These are phyloP conservation scores for Prosapia bicincta DNA, from an alignment of 2,888 invertebrate species.

Conservation along the genomic window DNA sequence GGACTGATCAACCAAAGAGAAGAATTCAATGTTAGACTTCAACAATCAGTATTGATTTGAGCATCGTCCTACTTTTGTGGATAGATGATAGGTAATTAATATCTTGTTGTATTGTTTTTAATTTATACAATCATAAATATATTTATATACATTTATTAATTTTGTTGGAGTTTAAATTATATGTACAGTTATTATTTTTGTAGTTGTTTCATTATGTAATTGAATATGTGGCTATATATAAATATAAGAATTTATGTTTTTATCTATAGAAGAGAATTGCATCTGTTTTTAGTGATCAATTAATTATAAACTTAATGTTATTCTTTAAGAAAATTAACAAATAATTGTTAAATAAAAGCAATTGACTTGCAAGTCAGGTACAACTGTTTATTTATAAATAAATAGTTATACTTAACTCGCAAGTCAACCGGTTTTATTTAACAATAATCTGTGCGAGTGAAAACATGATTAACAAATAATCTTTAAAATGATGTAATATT, in stretches of 20 bases:
- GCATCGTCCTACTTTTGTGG: slow-evolving; percentile 6
- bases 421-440: no score
- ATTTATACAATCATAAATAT: slow-evolving; percentile 27
- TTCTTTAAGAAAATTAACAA: no score
- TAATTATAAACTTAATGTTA: no score
- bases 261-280: not conserved
- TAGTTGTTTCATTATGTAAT: slow-evolving; percentile 7
- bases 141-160: slow-evolving; percentile 20
- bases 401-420: no score
- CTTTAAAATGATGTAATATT: no score
- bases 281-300: no score
- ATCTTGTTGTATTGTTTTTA: slow-evolving; percentile 23
- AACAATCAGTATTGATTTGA: slow-evolving; percentile 22
- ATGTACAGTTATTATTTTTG: slow-evolving; percentile 22
- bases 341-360: no score
- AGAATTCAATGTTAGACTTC: slow-evolving; percentile 13
- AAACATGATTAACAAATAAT: no score
- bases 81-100: slow-evolving; percentile 17
- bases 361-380: no score
- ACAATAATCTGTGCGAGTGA: no score
- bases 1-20: slow-evolving; percentile 32
- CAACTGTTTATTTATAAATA: no score
- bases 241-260: not conserved
- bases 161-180: slow-evolving; percentile 16
- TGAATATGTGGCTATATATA: not conserved